Evolutionary conservation across 2,113 vertebrate genomes (phyloP).

Genomic region (Vulpes lagopus): DNA sequence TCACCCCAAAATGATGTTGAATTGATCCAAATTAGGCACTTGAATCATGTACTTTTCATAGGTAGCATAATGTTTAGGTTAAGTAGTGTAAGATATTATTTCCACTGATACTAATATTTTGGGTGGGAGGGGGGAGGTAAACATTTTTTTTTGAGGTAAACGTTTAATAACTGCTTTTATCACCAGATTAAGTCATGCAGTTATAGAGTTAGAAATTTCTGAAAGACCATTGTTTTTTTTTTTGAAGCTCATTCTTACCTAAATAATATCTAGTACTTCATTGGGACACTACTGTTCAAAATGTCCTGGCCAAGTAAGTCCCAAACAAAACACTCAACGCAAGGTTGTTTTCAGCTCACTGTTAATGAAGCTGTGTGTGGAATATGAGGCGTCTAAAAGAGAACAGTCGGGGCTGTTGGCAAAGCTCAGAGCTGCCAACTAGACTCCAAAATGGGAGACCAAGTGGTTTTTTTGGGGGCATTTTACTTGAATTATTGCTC

Average conservation of each 20-base stretch:
- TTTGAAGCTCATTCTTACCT: conserved; percentile 78
- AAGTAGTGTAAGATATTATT: background rate
- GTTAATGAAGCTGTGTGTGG: conserved; percentile 58
- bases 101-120: background rate
- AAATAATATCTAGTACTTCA: conserved; percentile 87
- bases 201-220: conserved; percentile 90
- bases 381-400: conserved; percentile 53
- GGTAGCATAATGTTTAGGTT: background rate
- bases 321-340: conserved; percentile 74
- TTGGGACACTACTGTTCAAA: conserved; percentile 81
- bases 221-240: conserved; percentile 73
- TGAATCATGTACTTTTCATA: conserved; percentile 2
- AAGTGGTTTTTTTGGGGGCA: conserved; percentile 70
- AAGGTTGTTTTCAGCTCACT: conserved; percentile 71
- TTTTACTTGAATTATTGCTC: conserved; percentile 78
- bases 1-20: background rate
- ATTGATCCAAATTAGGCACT: background rate
- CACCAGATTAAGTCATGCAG: conserved; percentile 86
- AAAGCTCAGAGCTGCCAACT: conserved; percentile 67
- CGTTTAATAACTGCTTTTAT: conserved; percentile 90
- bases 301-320: conserved; percentile 70
- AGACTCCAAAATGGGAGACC: conserved; percentile 70
- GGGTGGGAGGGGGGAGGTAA: conserved; percentile 67
- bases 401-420: conserved; percentile 61
- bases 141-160: conserved; percentile 81